Evolutionary conservation across 2,797 vertebrate genomes (phyloP).

Genomic region (Gallinago stenura): DNA sequence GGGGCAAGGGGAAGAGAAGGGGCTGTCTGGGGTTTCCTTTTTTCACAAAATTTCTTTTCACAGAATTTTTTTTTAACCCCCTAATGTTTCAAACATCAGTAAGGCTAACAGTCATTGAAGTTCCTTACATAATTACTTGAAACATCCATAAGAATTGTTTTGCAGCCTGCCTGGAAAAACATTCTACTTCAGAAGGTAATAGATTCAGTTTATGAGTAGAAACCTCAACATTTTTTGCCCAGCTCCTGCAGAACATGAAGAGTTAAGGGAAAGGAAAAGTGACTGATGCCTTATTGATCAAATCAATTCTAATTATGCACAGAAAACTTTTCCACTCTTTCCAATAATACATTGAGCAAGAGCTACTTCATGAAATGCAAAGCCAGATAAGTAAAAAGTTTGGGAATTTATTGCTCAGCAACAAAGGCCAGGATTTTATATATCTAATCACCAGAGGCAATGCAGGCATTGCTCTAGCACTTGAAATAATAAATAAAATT

Average conservation of each 20-base stretch:
- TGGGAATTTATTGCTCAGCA: background rate
- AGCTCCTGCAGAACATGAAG: background rate
- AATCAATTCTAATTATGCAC: background rate
- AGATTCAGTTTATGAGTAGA: background rate
- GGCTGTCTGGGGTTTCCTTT: background rate
- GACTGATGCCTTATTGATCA: background rate
- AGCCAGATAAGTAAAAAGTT: background rate
- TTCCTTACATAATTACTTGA: background rate
- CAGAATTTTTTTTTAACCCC: no score
- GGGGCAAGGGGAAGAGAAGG: background rate
- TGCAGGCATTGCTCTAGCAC: background rate
- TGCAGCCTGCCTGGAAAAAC: background rate
- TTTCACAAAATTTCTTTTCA: no score
- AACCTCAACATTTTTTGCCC: background rate
- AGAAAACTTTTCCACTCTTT: background rate
- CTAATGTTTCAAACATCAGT: background rate
- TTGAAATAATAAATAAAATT: constrained; percentile 10
- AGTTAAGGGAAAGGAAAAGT: background rate
- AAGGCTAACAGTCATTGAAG: background rate
- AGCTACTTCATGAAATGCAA: background rate
- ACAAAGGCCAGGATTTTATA: background rate
- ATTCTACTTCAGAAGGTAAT: background rate
- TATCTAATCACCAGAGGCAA: background rate
- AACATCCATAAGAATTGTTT: background rate
- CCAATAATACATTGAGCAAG: background rate